Evolutionary conservation across 2,888 invertebrate genomes (phyloP).

Genomic region (Labia minor): DNA sequence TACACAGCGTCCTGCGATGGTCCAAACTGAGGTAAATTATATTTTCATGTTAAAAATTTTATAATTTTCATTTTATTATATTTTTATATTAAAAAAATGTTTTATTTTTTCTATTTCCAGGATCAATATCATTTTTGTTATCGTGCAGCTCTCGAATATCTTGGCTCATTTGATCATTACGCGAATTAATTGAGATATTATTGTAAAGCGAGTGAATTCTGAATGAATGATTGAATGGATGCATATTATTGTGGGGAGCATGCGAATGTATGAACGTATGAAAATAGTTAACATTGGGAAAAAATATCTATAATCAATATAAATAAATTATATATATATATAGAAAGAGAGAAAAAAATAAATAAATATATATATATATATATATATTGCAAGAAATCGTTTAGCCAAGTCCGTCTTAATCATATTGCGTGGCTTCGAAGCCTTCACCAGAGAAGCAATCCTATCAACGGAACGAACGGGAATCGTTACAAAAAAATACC

Average conservation of each 20-base stretch:
- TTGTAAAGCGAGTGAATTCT: background rate
- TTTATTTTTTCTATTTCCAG: slow-evolving; percentile 41
- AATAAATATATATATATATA: background rate
- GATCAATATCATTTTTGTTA: slow-evolving; percentile 99
- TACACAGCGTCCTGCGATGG: slow-evolving; percentile 98
- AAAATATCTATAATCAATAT: background rate
- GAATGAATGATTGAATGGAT: background rate
- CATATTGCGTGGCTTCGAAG: background rate
- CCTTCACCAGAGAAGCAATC: slow-evolving; percentile 7
- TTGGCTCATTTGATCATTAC: slow-evolving; percentile 96
- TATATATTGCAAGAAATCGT: slow-evolving; percentile 7
- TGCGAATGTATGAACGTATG: background rate
- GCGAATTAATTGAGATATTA: slow-evolving; percentile 54
- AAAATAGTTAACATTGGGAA: background rate
- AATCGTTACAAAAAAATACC: background rate
- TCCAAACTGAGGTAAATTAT: slow-evolving; percentile 85
- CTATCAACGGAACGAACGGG: background rate
- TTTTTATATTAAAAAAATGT: too few relatives aligned
- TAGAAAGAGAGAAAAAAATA: background rate
- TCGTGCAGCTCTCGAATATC: slow-evolving; percentile 94
- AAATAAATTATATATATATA: background rate
- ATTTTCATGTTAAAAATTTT: slow-evolving; percentile 13
- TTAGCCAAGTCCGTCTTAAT: slow-evolving; percentile 13
- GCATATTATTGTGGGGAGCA: background rate
- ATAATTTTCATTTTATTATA: slow-evolving; percentile 16